Evolutionary conservation across 2,113 vertebrate genomes (phyloP), one percentile per base, ranked within the genome.

Genomic region (Formicarius rufipectus): DNA sequence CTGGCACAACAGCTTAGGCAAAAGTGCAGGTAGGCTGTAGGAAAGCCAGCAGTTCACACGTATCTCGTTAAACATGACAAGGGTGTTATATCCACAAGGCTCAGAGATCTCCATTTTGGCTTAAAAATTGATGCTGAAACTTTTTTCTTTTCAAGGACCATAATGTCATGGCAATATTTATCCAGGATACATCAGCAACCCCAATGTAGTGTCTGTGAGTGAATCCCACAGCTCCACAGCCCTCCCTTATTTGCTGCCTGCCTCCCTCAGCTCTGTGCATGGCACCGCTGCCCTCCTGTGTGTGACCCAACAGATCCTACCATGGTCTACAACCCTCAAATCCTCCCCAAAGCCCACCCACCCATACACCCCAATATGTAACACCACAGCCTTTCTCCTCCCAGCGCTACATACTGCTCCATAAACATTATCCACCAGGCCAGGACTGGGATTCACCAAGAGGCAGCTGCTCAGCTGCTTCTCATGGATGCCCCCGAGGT

Each of bases 11-110:
- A 2, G 40, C 72, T 84, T 19, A 37, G 37, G 42, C 1, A 6
- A 59, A 90, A 69, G 63, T 24, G 1, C 87, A 94, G 90, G 68
- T 93, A 90, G 85, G 75, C 47, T 92, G 76, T 21, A 90, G 85
- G 56, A 90, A 59, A 96, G 79, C 45, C 78, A 77, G 76, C 47
- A 84, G 76, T 88, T 95, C 82, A 60, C 90, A 72, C 13, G 0
- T 35, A 85, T 16, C 21, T 39, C 19, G 4, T 88, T 86, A 84
- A 94, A 84, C 37, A 24, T 86, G 92, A 92, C 90, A 92, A 89
- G n/a, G 24, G 22, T 90, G 83, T 64, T 78, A 63, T 13, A 87
- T 90, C 79, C 76, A 90, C 73, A 88, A 78, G 72, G 47, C 73
- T 84, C 55, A 71, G 60, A 80, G 44, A 37, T n/a, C 68, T 92